phyloP scores from a whole-genome alignment of 2,113 vertebrate genomes.

The Neogale vison region DNA sequence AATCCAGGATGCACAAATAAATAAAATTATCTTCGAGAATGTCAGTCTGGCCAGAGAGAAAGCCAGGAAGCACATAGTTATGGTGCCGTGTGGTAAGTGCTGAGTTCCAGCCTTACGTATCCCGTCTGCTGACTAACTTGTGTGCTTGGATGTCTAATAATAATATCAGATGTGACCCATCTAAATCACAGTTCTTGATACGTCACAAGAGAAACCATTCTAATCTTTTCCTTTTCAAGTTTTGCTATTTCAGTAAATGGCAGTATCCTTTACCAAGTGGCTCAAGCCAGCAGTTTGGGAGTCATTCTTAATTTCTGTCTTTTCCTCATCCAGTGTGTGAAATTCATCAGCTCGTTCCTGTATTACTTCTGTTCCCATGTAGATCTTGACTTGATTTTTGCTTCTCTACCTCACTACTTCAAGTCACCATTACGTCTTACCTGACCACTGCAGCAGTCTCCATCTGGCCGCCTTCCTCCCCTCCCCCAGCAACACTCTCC shows the following conservation, averaged over 20 bases:
- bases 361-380: not conserved
- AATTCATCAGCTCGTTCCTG: not conserved
- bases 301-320: not conserved
- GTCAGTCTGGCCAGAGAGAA: not conserved
- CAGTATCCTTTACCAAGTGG: not conserved
- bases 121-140: not conserved
- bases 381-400: not conserved
- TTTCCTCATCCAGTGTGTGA: not conserved
- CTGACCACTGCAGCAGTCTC: not conserved
- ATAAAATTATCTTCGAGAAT: not conserved
- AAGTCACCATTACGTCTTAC: not conserved
- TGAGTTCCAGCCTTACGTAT: not conserved
- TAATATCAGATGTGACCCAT: not conserved
- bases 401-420: not conserved
- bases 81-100: not conserved
- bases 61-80: not conserved
- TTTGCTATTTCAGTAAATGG: not conserved
- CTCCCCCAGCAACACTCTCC: not conserved
- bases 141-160: not conserved
- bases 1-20: not conserved
- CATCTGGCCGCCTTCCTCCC: not conserved
- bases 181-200: not conserved
- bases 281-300: not conserved
- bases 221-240: not conserved
- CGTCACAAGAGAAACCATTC: not conserved